These are phyloP conservation scores for Terrapene triunguis DNA, from an alignment of 2,113 vertebrate genomes.

Conservation along the genomic window DNA sequence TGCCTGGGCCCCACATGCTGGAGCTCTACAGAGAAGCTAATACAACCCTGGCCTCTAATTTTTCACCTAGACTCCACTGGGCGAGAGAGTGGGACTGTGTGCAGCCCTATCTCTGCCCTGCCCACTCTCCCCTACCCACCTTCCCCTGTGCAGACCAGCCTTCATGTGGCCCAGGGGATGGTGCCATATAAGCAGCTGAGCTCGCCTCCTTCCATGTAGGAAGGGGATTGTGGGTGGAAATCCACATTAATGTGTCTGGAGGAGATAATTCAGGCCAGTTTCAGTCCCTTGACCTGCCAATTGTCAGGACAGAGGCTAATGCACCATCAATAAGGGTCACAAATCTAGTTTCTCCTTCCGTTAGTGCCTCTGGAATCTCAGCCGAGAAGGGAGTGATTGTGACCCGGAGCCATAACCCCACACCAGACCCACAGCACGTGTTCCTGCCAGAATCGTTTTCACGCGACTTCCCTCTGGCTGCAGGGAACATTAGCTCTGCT, in stretches of 20 bases:
- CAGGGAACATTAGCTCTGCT: not conserved
- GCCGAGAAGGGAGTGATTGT: too few relatives aligned
- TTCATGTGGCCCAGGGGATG: not conserved
- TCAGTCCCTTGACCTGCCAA: not conserved
- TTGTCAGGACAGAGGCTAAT: not conserved
- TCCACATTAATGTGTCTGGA: too few relatives aligned
- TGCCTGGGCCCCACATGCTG: too few relatives aligned
- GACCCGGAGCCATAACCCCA: too few relatives aligned
- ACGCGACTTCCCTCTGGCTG: not conserved
- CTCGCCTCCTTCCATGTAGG: not conserved
- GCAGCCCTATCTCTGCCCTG: not conserved
- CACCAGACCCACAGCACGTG: not conserved
- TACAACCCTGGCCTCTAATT: not conserved
- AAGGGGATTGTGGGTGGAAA: not conserved
- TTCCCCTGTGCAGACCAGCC: not conserved
- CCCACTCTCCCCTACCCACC: not conserved
- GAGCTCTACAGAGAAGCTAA: not conserved
- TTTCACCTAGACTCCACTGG: not conserved
- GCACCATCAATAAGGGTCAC: not conserved
- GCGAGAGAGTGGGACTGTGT: not conserved
- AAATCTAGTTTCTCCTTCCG: not conserved
- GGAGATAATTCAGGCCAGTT: not conserved
- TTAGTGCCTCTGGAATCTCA: not conserved
- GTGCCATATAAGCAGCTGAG: not conserved
- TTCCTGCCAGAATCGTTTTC: not conserved